A percentile compares a stretch with the other conserved stretches of the same genome.
phyloP scores from a whole-genome alignment of 2,888 invertebrate species.

The Papilio demoleus region DNA sequence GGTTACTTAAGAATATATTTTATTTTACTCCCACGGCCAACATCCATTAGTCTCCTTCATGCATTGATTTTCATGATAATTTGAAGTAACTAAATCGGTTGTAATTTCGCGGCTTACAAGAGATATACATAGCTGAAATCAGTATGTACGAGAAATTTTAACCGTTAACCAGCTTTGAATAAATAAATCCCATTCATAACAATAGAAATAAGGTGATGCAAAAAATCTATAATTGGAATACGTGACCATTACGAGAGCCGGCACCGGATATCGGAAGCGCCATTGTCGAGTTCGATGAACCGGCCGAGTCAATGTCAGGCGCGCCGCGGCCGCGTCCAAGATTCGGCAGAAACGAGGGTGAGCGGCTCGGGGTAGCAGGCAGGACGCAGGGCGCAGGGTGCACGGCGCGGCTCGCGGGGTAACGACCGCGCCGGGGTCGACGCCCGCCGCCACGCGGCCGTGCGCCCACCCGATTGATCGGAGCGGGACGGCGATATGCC shows the following conservation, averaged over 20 bases:
- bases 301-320: slow-evolving; percentile 78
- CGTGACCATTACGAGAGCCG: slow-evolving; percentile 47
- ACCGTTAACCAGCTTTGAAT: neutral
- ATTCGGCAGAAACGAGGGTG: slow-evolving; percentile 79
- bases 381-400: slow-evolving; percentile 55
- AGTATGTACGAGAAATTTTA: neutral
- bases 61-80: slow-evolving; percentile 1
- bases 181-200: neutral
- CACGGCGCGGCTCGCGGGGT: slow-evolving; percentile 75
- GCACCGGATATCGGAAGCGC: slow-evolving; percentile 73
- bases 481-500: slow-evolving; percentile 72
- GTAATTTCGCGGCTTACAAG: neutral
- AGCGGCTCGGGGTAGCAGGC: slow-evolving; percentile 77
- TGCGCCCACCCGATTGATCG: slow-evolving; percentile 78
- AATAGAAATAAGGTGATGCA: slow-evolving; percentile 4
- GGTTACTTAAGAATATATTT: slow-evolving; percentile 52
- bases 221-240: slow-evolving; percentile 37
- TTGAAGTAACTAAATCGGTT: neutral
- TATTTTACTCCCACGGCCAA: neutral
- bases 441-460: slow-evolving; percentile 80
- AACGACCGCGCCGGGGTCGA: slow-evolving; percentile 80
- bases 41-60: slow-evolving; percentile 1
- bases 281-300: slow-evolving; percentile 68
- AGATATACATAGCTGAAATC: neutral
- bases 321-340: slow-evolving; percentile 68